These are phyloP conservation scores for Drosophila paranaensis DNA, from an alignment of 2,888 invertebrate species.

Conservation along the genomic window DNA sequence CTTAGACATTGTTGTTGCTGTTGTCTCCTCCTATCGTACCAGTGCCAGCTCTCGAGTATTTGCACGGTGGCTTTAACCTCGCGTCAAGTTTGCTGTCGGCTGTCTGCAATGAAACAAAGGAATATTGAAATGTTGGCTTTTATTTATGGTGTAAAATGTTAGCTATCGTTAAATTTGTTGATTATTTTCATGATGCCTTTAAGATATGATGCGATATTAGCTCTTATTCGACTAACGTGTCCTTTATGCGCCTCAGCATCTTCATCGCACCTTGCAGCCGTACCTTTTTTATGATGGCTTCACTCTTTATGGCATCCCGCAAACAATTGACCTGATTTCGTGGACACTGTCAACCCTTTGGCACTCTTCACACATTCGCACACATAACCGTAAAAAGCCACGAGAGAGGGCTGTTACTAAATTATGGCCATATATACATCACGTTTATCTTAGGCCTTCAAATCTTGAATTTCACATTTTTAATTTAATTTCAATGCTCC, in stretches of 20 bases:
- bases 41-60: conserved; percentile 19
- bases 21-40: conserved; percentile 19
- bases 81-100: conserved; percentile 34
- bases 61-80: conserved; percentile 47
- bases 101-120: conserved; percentile 45
- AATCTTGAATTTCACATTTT: neutral
- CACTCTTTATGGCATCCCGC: conserved; percentile 57
- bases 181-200: conserved; percentile 20
- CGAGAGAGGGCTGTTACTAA: conserved; percentile 27
- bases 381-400: conserved; percentile 12
- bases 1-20: conserved; percentile 81
- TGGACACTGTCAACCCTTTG: conserved; percentile 76
- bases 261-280: conserved; percentile 19
- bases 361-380: conserved; percentile 35
- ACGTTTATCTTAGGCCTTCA: too few species aligned
- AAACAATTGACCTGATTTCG: conserved; percentile 78
- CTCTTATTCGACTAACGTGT: conserved; percentile 13
- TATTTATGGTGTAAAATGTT: neutral
- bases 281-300: conserved; percentile 60
- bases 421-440: neutral
- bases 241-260: conserved; percentile 35
- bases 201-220: conserved; percentile 17
- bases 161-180: conserved; percentile 8
- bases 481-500: neutral
- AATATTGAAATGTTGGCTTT: neutral